phyloP scores from a whole-genome alignment of 2,113 vertebrate species.

The Eonycteris spelaea region DNA sequence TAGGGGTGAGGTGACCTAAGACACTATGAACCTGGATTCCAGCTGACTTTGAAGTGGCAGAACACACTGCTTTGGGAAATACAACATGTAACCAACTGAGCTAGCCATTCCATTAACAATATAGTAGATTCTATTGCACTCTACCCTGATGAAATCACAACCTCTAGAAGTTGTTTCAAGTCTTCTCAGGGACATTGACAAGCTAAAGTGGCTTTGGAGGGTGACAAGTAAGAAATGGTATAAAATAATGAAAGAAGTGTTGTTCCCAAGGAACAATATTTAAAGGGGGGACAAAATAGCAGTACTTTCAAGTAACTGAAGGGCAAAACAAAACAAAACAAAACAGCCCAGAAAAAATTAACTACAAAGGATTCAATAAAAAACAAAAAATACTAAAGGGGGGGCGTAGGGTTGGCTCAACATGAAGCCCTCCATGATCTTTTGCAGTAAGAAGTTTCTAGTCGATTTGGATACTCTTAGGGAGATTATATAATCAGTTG shows the following conservation, averaged over 20 bases:
- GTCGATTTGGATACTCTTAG: background rate
- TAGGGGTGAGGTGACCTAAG: background rate
- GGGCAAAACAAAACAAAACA: background rate
- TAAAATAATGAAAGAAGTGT: background rate
- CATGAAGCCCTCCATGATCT: background rate
- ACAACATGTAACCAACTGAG: background rate
- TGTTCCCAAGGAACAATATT: background rate
- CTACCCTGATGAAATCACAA: background rate
- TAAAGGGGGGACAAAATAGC: background rate
- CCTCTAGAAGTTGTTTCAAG: background rate
- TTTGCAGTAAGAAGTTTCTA: background rate
- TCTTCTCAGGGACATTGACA: background rate
- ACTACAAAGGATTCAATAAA: background rate
- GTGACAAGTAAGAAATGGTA: background rate
- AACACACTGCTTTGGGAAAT: background rate
- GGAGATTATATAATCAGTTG: background rate
- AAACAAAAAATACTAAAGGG: background rate
- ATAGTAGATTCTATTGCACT: background rate
- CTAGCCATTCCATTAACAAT: background rate
- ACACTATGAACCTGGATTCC: background rate
- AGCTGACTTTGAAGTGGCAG: background rate
- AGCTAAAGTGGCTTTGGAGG: background rate
- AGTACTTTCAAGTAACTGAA: background rate
- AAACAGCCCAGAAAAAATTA: background rate
- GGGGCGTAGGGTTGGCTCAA: too few species aligned